Evolutionary conservation across 2,888 invertebrate species (phyloP).

Genomic region (Conus canariensis): DNA sequence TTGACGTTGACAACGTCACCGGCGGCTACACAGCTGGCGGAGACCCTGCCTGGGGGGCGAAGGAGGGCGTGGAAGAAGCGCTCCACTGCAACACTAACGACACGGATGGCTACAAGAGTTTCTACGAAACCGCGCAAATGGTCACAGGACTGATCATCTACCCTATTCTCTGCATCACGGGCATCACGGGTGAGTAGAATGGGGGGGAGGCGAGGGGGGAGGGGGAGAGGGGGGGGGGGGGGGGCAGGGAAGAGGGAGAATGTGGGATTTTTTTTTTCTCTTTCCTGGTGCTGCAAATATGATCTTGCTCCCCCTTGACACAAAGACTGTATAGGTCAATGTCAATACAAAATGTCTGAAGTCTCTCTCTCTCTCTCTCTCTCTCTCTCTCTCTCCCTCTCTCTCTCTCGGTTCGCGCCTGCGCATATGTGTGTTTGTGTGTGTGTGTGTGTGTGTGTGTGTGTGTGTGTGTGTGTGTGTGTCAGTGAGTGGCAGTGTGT

Average conservation of each 20-base stretch:
- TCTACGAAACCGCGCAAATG: slow-evolving; percentile 68
- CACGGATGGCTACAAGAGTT: slow-evolving; percentile 59
- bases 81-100: slow-evolving; percentile 25
- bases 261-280: too few relatives aligned
- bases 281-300: too few relatives aligned
- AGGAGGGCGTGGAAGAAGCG: background rate
- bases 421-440: background rate
- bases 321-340: too few relatives aligned
- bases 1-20: background rate
- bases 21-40: background rate
- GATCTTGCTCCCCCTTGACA: too few relatives aligned
- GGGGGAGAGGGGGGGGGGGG: background rate
- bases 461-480: background rate
- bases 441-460: background rate
- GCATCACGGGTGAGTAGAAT: slow-evolving; percentile 52
- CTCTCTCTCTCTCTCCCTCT: too few relatives aligned
- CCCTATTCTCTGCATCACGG: slow-evolving; percentile 71
- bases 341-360: too few relatives aligned
- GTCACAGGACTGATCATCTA: slow-evolving; percentile 72
- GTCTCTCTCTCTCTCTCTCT: too few relatives aligned
- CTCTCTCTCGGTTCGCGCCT: too few relatives aligned
- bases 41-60: background rate
- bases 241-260: background rate
- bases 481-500: background rate
- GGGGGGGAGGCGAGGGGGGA: background rate